A percentile compares a stretch with the other conserved stretches of the same genome.
Conservation (phyloP, 37 sponge, comb jelly and placozoan species). For the Hexactinellida sp. region DNA sequence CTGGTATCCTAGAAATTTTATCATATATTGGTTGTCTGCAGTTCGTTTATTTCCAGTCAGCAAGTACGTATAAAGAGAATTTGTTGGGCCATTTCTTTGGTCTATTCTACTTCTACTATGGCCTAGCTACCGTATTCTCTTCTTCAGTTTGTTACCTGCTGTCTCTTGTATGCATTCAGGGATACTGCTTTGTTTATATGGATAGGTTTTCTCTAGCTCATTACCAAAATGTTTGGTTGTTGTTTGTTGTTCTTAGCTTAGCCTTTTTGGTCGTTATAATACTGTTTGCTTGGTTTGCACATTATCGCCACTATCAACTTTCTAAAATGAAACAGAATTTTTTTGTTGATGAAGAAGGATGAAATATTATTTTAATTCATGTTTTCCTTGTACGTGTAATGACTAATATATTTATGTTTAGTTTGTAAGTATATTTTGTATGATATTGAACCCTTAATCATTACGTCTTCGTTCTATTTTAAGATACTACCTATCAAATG, state of each 20-base stretch:
- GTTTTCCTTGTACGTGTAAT: no score
- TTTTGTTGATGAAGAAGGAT: background rate
- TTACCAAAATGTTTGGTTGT: background rate
- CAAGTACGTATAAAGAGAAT: background rate
- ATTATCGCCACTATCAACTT: background rate
- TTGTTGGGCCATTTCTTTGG: background rate
- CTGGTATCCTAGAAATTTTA: background rate
- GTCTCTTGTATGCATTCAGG: no score
- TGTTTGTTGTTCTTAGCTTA: background rate
- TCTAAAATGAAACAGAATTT: background rate
- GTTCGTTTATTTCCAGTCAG: background rate
- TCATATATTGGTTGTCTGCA: background rate
- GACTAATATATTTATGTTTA: no score
- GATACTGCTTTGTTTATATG: background rate
- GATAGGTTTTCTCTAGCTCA: background rate
- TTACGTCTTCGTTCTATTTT: no score
- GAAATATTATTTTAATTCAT: no score
- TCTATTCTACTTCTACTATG: background rate
- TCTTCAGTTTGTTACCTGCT: no score
- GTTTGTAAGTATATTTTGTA: no score
- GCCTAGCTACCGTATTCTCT: background rate
- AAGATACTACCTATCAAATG: no score
- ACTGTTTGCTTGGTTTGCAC: conserved; percentile 6
- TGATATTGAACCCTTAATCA: no score
- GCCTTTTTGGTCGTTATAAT: background rate